Base-by-base conservation (phyloP, 1,140 invertebrate genomes). In the Drosophila athabasca region DNA sequence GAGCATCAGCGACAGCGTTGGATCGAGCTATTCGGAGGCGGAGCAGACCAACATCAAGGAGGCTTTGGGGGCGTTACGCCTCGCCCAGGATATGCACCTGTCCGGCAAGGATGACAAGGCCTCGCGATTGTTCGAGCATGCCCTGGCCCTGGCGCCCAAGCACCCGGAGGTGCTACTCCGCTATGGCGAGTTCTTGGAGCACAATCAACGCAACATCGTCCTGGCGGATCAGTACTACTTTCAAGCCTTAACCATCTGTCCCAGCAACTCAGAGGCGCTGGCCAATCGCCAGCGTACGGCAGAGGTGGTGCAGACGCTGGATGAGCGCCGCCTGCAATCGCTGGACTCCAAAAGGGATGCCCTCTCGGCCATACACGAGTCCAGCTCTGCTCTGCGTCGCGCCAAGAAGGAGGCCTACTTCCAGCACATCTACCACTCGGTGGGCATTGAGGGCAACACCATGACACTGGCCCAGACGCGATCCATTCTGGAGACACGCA, bases 381-480 rank as follows among this genome's bases (percentile, higher is more conserved):
- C 94, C 41, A 95, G 95, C 92, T 93, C 95, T 3, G 96, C 96
- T 9, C 93, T 99, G 57, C 93, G 96, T 67, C 94, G 97, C 75
- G 95, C 97, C 1, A 99, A 98, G 89, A 97, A 97, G 88, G 97
- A 99, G 92, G 96, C 97, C 13, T 99, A 98, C 92, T 98, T 97
- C 90, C 95, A 97, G 87, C 97, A 99, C 91, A 98, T 99, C 62
- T 99, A 99, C 92, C 98, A 99, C 87, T 99, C 98, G 2, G 97
- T 98, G 58, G 98, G 97, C 35, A 98, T 99, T 70, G 98, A 99
- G 93, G 98, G 98, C 2, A 99, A 99, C 85, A 99, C 98, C 1
- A 97, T 99, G 95, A 96, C 97, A 29, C 93, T 99, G n/a, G 94
- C 96, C 19, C 96, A 99, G 92, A 98, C 98, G 1, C 93, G 98